A percentile compares a stretch with the other conserved stretches of the same genome.
Evolutionary conservation across 2,888 invertebrate genomes (phyloP).

Genomic region (Drosophila mercatorum): DNA sequence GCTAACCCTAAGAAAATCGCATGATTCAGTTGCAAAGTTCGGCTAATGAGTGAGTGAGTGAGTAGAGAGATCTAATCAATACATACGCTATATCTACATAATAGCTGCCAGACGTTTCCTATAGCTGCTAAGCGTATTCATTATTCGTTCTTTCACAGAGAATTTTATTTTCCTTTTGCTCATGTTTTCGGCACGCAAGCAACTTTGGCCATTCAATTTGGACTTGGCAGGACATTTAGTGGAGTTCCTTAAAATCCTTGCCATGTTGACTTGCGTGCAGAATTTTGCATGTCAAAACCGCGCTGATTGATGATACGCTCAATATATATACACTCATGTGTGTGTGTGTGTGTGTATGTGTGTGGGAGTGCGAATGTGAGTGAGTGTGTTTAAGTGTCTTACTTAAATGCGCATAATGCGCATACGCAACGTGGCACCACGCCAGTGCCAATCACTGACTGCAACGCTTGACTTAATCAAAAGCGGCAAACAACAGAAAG

Average conservation of each 20-base stretch:
- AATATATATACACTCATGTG: background rate
- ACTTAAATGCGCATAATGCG: slow-evolving; percentile 66
- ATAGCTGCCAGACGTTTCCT: too few relatives aligned
- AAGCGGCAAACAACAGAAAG: slow-evolving; percentile 33
- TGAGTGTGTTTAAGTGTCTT: slow-evolving; percentile 8
- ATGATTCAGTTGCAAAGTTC: background rate
- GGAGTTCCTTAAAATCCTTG: slow-evolving; percentile 33
- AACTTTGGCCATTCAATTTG: slow-evolving; percentile 47
- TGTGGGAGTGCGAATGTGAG: background rate
- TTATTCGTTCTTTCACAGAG: background rate
- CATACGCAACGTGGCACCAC: slow-evolving; percentile 67
- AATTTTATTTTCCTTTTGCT: background rate
- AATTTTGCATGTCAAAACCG: slow-evolving; percentile 63
- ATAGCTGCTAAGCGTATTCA: background rate
- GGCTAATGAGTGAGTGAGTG: background rate
- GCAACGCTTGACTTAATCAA: slow-evolving; percentile 33
- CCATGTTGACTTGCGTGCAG: slow-evolving; percentile 54
- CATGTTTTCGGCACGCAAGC: slow-evolving; percentile 50
- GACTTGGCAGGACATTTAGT: slow-evolving; percentile 18
- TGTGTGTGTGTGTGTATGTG: background rate
- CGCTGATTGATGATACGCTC: slow-evolving; percentile 62
- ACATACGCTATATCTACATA: too few relatives aligned
- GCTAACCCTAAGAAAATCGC: background rate
- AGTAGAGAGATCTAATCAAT: background rate
- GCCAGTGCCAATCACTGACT: slow-evolving; percentile 11